Conservation (phyloP, 2,113 vertebrate genomes). For the Chloropsis cyanopogon region DNA sequence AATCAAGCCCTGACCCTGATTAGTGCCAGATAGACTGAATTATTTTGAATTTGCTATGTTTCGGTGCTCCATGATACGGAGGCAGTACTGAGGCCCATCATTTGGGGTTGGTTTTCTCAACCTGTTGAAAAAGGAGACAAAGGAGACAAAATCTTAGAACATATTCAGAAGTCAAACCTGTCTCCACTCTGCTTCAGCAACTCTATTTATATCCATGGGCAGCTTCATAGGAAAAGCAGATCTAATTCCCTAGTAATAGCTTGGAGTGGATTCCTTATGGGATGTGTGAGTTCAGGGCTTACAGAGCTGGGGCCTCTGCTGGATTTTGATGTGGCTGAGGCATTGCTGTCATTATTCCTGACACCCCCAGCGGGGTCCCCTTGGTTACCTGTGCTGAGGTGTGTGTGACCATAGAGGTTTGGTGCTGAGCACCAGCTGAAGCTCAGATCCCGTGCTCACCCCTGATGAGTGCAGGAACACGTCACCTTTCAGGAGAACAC, state of each 20-base stretch:
- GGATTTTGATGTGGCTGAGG: neutral
- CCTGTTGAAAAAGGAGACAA: neutral
- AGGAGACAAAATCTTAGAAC: neutral
- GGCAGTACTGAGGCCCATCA: neutral
- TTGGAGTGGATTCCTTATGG: neutral
- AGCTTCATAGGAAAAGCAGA: slow-evolving; percentile 10
- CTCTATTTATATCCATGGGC: slow-evolving; percentile 10
- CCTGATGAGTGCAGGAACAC: neutral
- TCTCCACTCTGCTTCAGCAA: neutral
- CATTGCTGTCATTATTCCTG: rapidly evolving
- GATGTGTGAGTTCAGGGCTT: neutral
- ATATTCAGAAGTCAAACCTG: neutral
- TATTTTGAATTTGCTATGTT: neutral
- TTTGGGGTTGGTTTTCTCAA: neutral
- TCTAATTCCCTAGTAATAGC: neutral
- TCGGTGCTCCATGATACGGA: neutral
- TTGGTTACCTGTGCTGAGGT: neutral
- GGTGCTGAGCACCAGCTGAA: neutral
- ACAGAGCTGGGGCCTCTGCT: neutral
- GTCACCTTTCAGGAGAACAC: neutral
- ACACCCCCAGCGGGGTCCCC: neutral
- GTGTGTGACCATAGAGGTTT: too few species aligned
- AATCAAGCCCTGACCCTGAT: neutral
- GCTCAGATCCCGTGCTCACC: neutral
- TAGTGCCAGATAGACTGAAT: neutral